Conservation (phyloP, 2,888 invertebrate species). For the Diadegma fenestrale region DNA sequence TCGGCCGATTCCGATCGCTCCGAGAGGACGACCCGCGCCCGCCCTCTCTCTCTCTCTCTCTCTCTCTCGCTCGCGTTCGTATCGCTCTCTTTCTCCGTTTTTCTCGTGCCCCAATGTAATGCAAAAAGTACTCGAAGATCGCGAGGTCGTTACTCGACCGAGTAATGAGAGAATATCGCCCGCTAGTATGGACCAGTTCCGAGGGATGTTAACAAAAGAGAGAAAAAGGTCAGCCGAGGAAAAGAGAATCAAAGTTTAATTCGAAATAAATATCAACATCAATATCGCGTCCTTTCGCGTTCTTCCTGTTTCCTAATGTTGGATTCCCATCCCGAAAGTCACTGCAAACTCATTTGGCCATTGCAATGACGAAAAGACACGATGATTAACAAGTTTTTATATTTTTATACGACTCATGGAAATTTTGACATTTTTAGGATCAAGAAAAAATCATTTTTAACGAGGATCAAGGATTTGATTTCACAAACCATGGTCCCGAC, state of each 20-base stretch:
- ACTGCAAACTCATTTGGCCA: no score
- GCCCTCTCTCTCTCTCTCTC: conserved; percentile 19
- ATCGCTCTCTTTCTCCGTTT: conserved; percentile 18
- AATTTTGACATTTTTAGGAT: background rate
- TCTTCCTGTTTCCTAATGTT: background rate
- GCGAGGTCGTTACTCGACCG: conserved; percentile 76
- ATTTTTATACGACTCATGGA: background rate
- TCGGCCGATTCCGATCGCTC: conserved; percentile 77
- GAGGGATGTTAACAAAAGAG: conserved; percentile 37
- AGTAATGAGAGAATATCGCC: conserved; percentile 78
- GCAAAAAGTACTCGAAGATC: conserved; percentile 75
- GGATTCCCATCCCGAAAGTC: no score
- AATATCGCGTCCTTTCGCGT: background rate
- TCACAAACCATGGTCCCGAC: no score
- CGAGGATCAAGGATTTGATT: no score
- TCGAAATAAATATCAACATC: conserved; percentile 24
- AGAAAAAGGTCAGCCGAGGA: conserved; percentile 50
- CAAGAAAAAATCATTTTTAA: no score
- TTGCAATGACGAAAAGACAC: no score
- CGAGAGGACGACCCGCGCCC: conserved; percentile 70
- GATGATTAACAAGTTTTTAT: background rate
- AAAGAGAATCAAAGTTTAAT: conserved; percentile 39
- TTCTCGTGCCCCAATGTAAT: conserved; percentile 66
- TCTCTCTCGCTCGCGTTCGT: conserved; percentile 8
- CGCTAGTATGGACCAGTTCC: conserved; percentile 52